Evolutionary conservation across 2,797 vertebrate genomes (phyloP).

Genomic region (Podarcis lilfordi): DNA sequence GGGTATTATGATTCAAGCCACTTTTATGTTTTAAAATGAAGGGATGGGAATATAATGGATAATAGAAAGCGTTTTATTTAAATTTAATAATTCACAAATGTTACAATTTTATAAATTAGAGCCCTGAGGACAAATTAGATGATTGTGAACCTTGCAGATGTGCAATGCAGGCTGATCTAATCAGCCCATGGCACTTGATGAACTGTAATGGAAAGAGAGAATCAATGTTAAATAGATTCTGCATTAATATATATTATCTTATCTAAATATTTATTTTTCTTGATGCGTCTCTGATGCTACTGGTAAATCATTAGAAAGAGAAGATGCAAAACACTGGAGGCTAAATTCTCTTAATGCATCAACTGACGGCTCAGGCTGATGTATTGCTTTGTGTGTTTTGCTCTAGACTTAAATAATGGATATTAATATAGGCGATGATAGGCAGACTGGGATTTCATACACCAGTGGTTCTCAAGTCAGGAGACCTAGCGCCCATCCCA

Average conservation of each 20-base stretch:
- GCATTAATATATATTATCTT: constrained; percentile 64
- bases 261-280: constrained; percentile 70
- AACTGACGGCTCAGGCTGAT: constrained; percentile 32
- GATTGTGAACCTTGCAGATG: constrained; percentile 45
- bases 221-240: constrained; percentile 64
- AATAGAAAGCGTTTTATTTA: constrained; percentile 61
- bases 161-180: constrained; percentile 42
- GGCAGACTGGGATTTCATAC: constrained; percentile 3
- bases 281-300: constrained; percentile 47
- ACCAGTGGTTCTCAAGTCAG: background rate
- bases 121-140: constrained; percentile 50
- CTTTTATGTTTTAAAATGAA: constrained; percentile 57
- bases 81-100: constrained; percentile 64
- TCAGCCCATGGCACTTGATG: constrained; percentile 46
- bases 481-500: background rate
- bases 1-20: constrained; percentile 24
- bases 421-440: constrained; percentile 18
- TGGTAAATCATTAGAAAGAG: constrained; percentile 53
- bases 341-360: constrained; percentile 47
- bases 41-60: constrained; percentile 23
- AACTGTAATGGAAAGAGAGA: constrained; percentile 65
- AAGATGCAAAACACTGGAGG: constrained; percentile 48
- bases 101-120: constrained; percentile 55
- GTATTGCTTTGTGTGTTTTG: constrained; percentile 34
- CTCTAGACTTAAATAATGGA: constrained; percentile 4